These are phyloP conservation scores for Panorpa germanica DNA, from an alignment of 2,888 invertebrate genomes.

Conservation along the genomic window DNA sequence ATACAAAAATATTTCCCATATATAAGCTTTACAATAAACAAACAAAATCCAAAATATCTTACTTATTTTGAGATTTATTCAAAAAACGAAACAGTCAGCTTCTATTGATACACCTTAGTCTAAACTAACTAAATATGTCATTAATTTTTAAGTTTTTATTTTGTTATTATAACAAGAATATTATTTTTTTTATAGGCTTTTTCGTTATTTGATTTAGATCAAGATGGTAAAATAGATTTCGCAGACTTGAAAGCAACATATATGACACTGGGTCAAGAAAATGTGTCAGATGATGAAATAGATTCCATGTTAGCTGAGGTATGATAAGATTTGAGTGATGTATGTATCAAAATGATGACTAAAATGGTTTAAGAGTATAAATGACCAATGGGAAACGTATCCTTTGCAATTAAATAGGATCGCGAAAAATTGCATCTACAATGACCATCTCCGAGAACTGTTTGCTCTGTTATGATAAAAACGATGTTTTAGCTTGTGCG, in stretches of 20 bases:
- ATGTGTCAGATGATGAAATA: slow-evolving; percentile 32
- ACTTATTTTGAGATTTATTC: neutral
- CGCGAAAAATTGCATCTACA: no score
- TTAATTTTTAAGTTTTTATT: neutral
- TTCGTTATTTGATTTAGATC: slow-evolving; percentile 40
- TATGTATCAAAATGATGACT: no score
- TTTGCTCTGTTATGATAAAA: no score
- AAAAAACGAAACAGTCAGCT: neutral
- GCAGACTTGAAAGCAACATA: slow-evolving; percentile 41
- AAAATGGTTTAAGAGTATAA: no score
- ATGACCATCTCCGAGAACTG: no score
- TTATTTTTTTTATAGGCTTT: slow-evolving; percentile 29
- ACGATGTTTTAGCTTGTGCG: no score
- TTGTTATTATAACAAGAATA: slow-evolving; percentile 2
- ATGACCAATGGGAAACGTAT: no score
- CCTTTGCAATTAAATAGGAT: no score
- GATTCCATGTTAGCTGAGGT: slow-evolving; percentile 44
- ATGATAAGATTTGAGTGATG: slow-evolving; percentile 10
- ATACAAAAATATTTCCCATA: no score
- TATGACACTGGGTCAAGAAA: slow-evolving; percentile 34
- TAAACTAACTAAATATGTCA: neutral
- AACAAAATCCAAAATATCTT: neutral
- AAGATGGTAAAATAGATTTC: slow-evolving; percentile 43
- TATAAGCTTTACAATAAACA: no score
- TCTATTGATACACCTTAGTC: slow-evolving; percentile 4